Evolutionary conservation across 2,797 vertebrate genomes (phyloP).

Genomic region (Botia almorhae): DNA sequence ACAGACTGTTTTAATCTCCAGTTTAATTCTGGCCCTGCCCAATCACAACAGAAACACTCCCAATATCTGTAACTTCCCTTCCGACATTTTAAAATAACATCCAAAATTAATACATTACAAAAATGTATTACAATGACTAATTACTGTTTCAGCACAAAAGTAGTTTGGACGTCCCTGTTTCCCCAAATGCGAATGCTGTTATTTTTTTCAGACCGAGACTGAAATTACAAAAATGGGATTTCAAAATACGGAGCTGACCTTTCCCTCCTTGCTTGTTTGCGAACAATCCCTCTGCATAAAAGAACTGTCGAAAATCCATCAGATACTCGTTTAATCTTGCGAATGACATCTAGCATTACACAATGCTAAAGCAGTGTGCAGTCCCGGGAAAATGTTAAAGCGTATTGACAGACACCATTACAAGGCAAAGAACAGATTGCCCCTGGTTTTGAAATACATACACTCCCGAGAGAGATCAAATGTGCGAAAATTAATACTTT

Average conservation of each 20-base stretch:
- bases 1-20: too few species aligned
- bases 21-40: neutral
- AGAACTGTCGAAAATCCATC: conserved; percentile 57
- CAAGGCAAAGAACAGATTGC: conserved; percentile 58
- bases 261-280: conserved; percentile 59
- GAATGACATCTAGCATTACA: conserved; percentile 63
- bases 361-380: conserved; percentile 44
- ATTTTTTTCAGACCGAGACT: conserved; percentile 8
- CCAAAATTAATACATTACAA: neutral
- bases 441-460: conserved; percentile 64
- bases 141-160: neutral
- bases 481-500: conserved; percentile 70
- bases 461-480: conserved; percentile 62
- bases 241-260: conserved; percentile 52
- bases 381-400: conserved; percentile 65
- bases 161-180: neutral
- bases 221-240: conserved; percentile 20
- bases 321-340: conserved; percentile 66
- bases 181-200: neutral
- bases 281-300: conserved; percentile 60
- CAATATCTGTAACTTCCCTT: neutral
- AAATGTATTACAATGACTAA: neutral
- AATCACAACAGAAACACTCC: neutral
- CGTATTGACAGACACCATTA: conserved; percentile 69
- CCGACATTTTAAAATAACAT: neutral